These are phyloP conservation scores for Luperina testacea DNA, from an alignment of 2,888 invertebrate genomes.

Conservation along the genomic window DNA sequence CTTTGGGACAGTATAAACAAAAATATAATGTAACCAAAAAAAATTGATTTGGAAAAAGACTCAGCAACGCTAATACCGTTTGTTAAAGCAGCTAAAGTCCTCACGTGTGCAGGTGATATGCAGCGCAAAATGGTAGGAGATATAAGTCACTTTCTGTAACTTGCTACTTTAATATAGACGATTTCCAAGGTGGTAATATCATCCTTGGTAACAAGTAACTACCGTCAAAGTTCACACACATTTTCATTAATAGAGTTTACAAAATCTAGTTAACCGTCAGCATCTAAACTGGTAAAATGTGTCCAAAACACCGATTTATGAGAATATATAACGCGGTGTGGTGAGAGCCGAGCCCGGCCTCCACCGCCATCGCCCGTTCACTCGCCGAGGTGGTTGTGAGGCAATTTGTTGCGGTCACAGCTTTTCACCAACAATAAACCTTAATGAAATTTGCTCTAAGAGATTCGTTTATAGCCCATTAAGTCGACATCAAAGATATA, in stretches of 20 bases:
- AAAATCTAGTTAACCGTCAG: background rate
- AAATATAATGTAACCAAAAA: no score
- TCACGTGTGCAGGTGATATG: background rate
- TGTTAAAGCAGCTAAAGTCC: background rate
- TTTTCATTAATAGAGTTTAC: constrained; percentile 18
- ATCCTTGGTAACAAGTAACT: background rate
- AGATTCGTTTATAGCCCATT: constrained; percentile 79
- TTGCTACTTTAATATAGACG: background rate
- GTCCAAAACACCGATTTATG: constrained; percentile 7
- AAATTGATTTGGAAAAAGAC: background rate
- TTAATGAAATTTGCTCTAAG: constrained; percentile 77
- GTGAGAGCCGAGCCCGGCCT: background rate
- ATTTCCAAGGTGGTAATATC: background rate
- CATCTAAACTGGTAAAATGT: constrained; percentile 4
- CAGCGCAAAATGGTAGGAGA: no score
- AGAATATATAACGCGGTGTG: constrained; percentile 23
- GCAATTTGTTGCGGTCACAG: constrained; percentile 66
- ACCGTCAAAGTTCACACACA: background rate
- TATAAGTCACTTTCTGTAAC: background rate
- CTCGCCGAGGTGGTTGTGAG: constrained; percentile 45
- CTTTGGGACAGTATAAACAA: no score
- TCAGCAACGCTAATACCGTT: background rate
- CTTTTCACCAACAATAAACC: constrained; percentile 69
- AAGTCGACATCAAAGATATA: constrained; percentile 69
- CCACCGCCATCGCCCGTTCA: background rate